Base-by-base conservation (phyloP, 2,888 invertebrate species). In the Trypoxylon attenuatum region DNA sequence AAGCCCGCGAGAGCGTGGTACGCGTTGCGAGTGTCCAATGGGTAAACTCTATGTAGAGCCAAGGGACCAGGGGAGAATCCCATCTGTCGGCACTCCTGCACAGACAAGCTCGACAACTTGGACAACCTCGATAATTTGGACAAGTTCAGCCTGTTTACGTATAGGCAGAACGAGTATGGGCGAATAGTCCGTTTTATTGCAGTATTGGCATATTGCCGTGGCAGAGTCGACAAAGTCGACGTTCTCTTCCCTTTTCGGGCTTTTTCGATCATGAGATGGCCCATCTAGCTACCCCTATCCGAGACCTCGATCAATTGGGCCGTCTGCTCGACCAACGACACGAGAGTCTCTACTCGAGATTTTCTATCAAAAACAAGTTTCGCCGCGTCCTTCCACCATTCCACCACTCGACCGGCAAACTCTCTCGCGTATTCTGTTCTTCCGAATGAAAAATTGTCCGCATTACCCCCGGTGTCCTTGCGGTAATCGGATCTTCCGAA, bases 1-100 rank as follows among this genome's bases (percentile, higher is more conserved):
- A 67, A 70, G 58, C 50, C 63, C 56, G 65, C 62, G 69, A 77
- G n/a, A n/a, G n/a, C n/a, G n/a, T n/a, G n/a, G n/a, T n/a, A n/a
- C n/a, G n/a, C n/a, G n/a, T n/a, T n/a, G n/a, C n/a, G n/a, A n/a
- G n/a, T n/a, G n/a, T n/a, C n/a, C n/a, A n/a, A n/a, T n/a, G n/a
- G n/a, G n/a, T n/a, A n/a, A n/a, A n/a, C n/a, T n/a, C n/a, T n/a
- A n/a, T 4, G 33, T 13, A 33, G 10, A 33, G 33, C 33, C 33
- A 1, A 58, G 60, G 52, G 29, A 55, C 43, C 54, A 64, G 52
- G 42, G 61, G 52, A 50, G 76, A 64, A 67, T 76, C 78, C 78
- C 78, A 77, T 78, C 77, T 77, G 77, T 77, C 76, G 73, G 66
- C 73, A 76, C 72, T 76, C 76, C 70, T 63, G 59, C 62, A 50